Conservation (phyloP, 2,797 vertebrate species). For the Epinephelus malabaricus region DNA sequence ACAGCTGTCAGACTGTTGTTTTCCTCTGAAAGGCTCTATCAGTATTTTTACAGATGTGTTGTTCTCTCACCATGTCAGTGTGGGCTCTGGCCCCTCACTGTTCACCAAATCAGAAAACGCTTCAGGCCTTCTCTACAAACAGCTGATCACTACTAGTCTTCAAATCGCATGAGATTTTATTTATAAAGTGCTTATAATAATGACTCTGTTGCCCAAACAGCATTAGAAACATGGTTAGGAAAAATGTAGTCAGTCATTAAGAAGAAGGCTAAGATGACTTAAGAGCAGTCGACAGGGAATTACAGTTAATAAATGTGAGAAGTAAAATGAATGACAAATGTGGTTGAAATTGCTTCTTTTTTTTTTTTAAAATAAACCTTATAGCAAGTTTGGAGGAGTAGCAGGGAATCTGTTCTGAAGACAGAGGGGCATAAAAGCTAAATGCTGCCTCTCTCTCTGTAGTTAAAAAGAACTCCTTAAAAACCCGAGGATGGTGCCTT, state of each 20-base stretch:
- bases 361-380: not conserved
- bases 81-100: constrained; percentile 46
- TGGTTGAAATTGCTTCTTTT: not conserved
- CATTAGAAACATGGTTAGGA: not conserved
- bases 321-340: not conserved
- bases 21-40: constrained; percentile 56
- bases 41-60: constrained; percentile 79
- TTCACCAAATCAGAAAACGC: constrained; percentile 21
- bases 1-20: constrained; percentile 66
- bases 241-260: not conserved
- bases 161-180: constrained; percentile 2
- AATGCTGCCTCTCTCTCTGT: not conserved
- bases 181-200: not conserved
- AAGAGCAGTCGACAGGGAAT: not conserved
- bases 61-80: constrained; percentile 55
- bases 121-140: constrained; percentile 10
- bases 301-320: not conserved
- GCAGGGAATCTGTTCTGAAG: not conserved
- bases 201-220: not conserved
- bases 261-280: not conserved
- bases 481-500: no score
- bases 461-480: no score
- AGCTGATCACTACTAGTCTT: not conserved
- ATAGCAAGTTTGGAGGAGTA: not conserved
- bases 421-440: not conserved